Conservation (phyloP, 2,113 vertebrate genomes). For the Chloebia gouldiae region DNA sequence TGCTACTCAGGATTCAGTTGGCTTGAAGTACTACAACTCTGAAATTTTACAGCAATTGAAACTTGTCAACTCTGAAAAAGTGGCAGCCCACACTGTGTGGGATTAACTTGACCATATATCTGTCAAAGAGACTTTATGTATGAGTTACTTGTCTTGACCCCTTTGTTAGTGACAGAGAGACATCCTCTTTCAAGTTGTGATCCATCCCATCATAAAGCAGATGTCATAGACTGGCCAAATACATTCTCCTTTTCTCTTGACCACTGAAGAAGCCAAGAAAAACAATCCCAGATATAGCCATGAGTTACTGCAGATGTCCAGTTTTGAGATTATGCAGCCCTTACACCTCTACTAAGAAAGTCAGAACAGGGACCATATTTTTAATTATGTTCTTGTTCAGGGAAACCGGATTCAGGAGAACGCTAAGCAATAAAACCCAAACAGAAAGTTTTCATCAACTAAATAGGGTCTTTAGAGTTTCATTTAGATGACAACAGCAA, state of each 20-base stretch:
- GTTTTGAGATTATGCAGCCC: not conserved
- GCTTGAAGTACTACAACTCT: not conserved
- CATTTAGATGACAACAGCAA: not conserved
- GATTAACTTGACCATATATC: not conserved
- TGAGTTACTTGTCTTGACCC: not conserved
- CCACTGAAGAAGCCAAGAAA: not conserved
- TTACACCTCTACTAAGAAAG: not conserved
- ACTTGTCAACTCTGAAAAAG: not conserved
- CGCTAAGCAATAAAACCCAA: not conserved
- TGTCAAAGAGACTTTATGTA: fast-evolving
- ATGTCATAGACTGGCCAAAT: not conserved
- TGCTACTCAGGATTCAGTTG: not conserved
- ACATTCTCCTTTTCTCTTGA: not conserved
- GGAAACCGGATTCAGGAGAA: not conserved
- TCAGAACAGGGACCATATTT: not conserved
- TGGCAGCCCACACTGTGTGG: not conserved
- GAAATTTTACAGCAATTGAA: not conserved
- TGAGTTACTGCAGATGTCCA: not conserved
- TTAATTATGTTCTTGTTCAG: not conserved
- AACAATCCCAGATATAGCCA: not conserved
- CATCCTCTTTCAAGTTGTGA: not conserved
- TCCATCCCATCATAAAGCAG: not conserved
- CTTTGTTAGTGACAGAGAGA: not conserved
- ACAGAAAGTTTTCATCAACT: not conserved
- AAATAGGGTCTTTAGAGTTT: not conserved